Percentiles rank a stretch among this genome's conserved stretches.
Evolutionary conservation across 2,113 vertebrate genomes (phyloP).

Genomic region (Microcebus tavaratra): DNA sequence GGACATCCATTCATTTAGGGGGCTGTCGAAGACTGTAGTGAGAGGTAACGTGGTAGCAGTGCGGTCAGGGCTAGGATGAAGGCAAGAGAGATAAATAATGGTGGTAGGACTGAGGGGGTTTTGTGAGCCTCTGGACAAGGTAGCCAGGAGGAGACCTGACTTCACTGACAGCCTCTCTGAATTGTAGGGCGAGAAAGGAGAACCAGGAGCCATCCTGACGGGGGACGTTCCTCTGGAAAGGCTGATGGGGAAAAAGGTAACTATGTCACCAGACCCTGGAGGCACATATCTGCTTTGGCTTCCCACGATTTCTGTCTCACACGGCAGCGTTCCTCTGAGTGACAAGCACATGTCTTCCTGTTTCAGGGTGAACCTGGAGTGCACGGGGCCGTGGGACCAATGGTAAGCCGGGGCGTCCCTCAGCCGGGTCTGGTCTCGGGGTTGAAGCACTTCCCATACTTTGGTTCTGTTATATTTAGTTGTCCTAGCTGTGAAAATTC

Average conservation of each 20-base stretch:
- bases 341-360: conserved; percentile 51
- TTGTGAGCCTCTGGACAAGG: neutral
- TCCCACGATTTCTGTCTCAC: neutral
- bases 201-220: conserved; percentile 85
- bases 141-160: neutral
- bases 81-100: neutral
- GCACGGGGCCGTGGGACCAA: conserved; percentile 85
- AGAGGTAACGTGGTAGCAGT: rapidly evolving
- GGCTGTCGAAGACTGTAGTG: neutral
- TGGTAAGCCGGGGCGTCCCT: conserved; percentile 82
- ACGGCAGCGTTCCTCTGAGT: neutral
- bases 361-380: conserved; percentile 90
- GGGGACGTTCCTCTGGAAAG: conserved; percentile 85
- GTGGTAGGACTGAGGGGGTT: rapidly evolving
- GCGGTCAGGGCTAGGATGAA: neutral
- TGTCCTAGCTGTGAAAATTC: neutral
- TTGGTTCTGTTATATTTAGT: neutral
- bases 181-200: conserved; percentile 94
- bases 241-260: conserved; percentile 85
- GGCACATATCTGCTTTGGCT: neutral
- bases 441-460: neutral
- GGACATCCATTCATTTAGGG: neutral
- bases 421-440: neutral
- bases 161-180: conserved; percentile 29
- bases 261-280: neutral